Conservation (phyloP, 1,140 invertebrate species). For the Drosophila sp. region DNA sequence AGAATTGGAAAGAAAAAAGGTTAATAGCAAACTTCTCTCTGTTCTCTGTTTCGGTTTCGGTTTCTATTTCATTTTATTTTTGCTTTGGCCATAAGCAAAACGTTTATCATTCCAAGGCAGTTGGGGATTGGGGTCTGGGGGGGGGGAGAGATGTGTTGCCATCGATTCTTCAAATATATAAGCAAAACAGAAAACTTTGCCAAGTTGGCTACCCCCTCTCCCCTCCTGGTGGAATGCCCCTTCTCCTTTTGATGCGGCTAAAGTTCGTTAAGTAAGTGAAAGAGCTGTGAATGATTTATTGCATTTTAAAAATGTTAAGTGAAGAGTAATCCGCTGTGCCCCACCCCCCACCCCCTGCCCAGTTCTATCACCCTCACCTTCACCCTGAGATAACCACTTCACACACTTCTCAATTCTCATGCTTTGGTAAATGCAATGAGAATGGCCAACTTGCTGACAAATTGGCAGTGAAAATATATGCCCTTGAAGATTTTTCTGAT, state of each 20-base stretch:
- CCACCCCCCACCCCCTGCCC: neutral
- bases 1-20: constrained; percentile 52
- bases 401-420: neutral
- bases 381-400: too few species aligned
- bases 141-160: neutral
- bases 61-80: constrained; percentile 16
- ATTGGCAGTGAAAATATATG: constrained; percentile 49
- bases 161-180: constrained; percentile 38
- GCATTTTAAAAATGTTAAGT: constrained; percentile 78
- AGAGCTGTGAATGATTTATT: constrained; percentile 81
- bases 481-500: constrained; percentile 25
- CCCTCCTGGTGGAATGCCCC: neutral
- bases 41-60: constrained; percentile 7
- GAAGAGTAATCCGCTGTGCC: constrained; percentile 28
- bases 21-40: constrained; percentile 67
- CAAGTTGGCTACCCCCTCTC: neutral
- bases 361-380: neutral
- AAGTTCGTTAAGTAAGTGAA: constrained; percentile 81
- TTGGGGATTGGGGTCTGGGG: neutral
- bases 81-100: constrained; percentile 23
- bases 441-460: constrained; percentile 57
- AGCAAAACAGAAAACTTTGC: constrained; percentile 53
- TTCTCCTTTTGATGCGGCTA: constrained; percentile 49
- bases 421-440: constrained; percentile 20
- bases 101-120: constrained; percentile 46